Evolutionary conservation across 2,113 vertebrate species (phyloP).

Genomic region (Myocastor coypus): DNA sequence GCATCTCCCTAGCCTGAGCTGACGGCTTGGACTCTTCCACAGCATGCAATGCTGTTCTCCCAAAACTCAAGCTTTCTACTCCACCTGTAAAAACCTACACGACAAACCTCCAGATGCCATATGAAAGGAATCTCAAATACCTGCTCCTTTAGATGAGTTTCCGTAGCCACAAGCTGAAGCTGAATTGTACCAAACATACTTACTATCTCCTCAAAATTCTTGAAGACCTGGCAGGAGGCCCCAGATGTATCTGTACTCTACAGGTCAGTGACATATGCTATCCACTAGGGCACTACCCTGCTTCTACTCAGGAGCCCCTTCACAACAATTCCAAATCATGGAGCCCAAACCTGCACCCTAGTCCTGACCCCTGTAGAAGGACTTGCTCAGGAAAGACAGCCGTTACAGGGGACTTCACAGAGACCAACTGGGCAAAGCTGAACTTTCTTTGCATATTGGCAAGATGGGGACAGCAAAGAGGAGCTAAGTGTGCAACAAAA

Average conservation of each 20-base stretch:
- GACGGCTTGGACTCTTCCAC: neutral
- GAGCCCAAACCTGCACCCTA: neutral
- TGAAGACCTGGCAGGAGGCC: neutral
- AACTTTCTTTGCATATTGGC: neutral
- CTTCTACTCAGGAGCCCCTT: neutral
- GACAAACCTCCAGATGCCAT: neutral
- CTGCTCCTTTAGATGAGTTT: neutral
- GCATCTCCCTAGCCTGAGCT: slow-evolving; percentile 47
- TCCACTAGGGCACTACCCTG: neutral
- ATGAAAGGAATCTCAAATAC: neutral
- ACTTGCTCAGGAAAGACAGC: neutral
- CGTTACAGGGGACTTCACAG: accelerated
- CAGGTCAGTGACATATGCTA: accelerated
- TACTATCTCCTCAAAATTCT: neutral
- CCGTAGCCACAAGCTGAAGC: neutral
- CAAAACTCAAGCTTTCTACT: neutral
- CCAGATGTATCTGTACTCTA: accelerated
- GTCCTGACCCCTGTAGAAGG: neutral
- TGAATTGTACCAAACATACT: neutral
- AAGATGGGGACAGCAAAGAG: neutral
- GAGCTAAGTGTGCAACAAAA: neutral
- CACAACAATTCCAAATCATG: neutral
- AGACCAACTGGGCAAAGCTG: neutral
- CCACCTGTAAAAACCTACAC: neutral
- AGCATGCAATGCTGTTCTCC: neutral